These are phyloP conservation scores for Trididemnum clinides DNA, from an alignment of 23 tunicate species.

Conservation along the genomic window DNA sequence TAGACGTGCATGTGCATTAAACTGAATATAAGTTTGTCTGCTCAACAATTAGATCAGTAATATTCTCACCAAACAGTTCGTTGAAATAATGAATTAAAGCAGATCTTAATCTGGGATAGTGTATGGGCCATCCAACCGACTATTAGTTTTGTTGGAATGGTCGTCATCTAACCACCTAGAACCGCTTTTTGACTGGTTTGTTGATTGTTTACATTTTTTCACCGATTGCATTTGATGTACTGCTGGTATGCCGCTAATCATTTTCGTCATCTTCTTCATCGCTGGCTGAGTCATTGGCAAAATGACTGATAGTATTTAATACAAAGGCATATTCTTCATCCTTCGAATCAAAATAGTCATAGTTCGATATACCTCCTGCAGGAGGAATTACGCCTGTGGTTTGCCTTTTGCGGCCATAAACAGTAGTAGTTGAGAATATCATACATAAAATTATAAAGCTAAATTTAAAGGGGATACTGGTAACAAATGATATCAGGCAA, in stretches of 20 bases:
- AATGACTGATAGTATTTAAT: background rate
- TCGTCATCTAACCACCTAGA: background rate
- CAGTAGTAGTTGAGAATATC: background rate
- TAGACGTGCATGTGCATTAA: background rate
- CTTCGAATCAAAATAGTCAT: background rate
- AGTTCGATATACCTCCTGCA: slow-evolving; percentile 4
- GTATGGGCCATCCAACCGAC: background rate
- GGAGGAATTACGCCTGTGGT: background rate
- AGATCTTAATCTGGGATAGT: background rate
- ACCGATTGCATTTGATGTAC: background rate
- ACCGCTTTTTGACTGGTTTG: background rate
- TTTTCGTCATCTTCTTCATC: background rate
- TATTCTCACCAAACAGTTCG: background rate
- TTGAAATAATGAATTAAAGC: too few species aligned
- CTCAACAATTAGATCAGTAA: slow-evolving; percentile 1
- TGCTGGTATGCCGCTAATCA: background rate
- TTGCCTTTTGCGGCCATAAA: background rate
- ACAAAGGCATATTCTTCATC: background rate
- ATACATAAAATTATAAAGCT: too few species aligned
- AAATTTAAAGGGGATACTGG: too few species aligned
- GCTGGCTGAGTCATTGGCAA: background rate
- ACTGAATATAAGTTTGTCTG: slow-evolving; percentile 19
- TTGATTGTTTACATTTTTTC: too few species aligned
- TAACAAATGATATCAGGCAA: too few species aligned
- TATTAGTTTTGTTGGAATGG: background rate